Conservation (phyloP, 2,888 invertebrate species). For the Bhutanitis thaidina region DNA sequence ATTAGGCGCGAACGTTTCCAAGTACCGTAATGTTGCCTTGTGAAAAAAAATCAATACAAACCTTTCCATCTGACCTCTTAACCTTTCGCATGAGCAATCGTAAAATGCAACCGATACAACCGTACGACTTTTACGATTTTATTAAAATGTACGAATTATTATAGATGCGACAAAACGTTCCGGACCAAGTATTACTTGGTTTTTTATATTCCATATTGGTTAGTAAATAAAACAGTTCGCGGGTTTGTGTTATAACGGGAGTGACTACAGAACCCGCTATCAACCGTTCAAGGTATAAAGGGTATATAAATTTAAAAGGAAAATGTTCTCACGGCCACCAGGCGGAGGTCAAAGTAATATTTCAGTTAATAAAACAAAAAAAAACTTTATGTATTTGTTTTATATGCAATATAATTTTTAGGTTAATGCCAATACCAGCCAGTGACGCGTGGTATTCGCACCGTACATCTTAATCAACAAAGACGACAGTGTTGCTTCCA, state of each 20-base stretch:
- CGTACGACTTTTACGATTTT: conserved; percentile 16
- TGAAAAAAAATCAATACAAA: conserved; percentile 13
- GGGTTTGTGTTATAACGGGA: conserved; percentile 6
- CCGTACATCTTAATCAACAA: too few relatives aligned
- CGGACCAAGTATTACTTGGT: conserved; percentile 1
- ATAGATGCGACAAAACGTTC: conserved; percentile 13
- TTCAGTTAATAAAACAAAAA: too few relatives aligned
- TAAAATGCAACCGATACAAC: conserved; percentile 12
- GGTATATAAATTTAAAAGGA: conserved; percentile 5
- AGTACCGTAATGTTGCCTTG: conserved; percentile 11
- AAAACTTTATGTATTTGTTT: too few relatives aligned
- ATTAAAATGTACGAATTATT: conserved; percentile 18
- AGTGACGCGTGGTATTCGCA: too few relatives aligned
- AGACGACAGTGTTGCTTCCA: too few relatives aligned
- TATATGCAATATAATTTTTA: too few relatives aligned
- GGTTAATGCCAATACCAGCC: too few relatives aligned
- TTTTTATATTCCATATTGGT: conserved; percentile 7
- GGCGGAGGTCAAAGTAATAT: too few relatives aligned
- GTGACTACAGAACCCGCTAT: conserved; percentile 1
- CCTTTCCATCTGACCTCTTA: conserved; percentile 13
- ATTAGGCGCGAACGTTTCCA: conserved; percentile 11
- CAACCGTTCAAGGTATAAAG: conserved; percentile 1
- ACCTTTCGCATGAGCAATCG: conserved; percentile 13
- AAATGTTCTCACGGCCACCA: neutral
- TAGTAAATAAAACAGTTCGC: neutral